These are phyloP conservation scores for Chondrilla cf. caribensis DNA, from an alignment of 37 sponge, comb jelly and placozoan genomes.

Conservation along the genomic window DNA sequence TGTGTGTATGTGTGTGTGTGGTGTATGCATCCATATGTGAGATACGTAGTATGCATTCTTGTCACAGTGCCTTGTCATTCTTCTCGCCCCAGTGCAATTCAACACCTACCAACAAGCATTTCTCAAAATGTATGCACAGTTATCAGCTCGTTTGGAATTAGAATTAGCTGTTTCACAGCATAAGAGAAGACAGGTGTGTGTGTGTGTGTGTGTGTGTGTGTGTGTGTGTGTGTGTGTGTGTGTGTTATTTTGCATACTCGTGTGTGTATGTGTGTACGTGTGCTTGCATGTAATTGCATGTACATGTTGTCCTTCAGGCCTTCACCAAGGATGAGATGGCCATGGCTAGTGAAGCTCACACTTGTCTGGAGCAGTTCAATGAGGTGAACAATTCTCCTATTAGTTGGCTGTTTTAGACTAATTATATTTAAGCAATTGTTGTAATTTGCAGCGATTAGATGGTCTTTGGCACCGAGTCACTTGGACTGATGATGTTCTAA, in stretches of 20 bases:
- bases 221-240: background rate
- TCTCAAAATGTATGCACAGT: conserved; percentile 52
- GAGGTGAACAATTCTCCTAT: background rate
- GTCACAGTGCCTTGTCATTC: background rate
- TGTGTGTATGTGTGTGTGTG: too few relatives aligned
- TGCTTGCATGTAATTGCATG: background rate
- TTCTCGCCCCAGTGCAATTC: conserved; percentile 50
- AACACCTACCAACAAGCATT: conserved; percentile 71
- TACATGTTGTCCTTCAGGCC: conserved; percentile 26
- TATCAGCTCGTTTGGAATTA: conserved; percentile 59
- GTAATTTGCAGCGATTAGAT: background rate
- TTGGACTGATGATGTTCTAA: conserved; percentile 70
- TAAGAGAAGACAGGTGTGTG: conserved; percentile 50
- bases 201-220: conserved; percentile 22
- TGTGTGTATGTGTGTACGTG: conserved; percentile 18
- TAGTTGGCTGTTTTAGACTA: too few relatives aligned
- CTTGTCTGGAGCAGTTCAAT: background rate
- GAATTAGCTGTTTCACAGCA: conserved; percentile 68
- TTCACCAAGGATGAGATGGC: conserved; percentile 68
- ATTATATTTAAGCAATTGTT: too few relatives aligned
- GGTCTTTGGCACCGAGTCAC: conserved; percentile 57
- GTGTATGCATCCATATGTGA: background rate
- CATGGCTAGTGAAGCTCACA: conserved; percentile 17
- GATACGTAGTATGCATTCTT: background rate
- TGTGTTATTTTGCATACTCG: background rate